phyloP scores from a whole-genome alignment of 1,140 invertebrate genomes.

The Nymphalis io region DNA sequence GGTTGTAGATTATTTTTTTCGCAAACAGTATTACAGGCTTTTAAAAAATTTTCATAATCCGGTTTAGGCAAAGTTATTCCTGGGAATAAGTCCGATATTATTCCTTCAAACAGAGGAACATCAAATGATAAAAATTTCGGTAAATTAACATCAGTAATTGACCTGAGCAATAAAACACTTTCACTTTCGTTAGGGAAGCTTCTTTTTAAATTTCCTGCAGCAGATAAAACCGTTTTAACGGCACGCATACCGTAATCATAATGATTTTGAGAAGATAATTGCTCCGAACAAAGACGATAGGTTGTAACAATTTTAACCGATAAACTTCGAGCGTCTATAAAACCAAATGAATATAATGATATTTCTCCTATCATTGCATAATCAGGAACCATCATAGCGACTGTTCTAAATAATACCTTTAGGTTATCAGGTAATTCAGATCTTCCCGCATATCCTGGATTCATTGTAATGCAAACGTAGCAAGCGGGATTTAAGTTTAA shows the following conservation, averaged over 20 bases:
- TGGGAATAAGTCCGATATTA: conserved; percentile 95
- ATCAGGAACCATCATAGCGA: conserved; percentile 97
- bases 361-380: conserved; percentile 96
- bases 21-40: conserved; percentile 81
- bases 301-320: conserved; percentile 95
- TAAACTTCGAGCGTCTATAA: conserved; percentile 92
- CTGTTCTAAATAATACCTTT: conserved; percentile 93
- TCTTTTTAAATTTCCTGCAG: conserved; percentile 93
- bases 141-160: conserved; percentile 95
- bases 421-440: conserved; percentile 92
- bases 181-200: conserved; percentile 91
- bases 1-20: conserved; percentile 88
- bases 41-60: conserved; percentile 86
- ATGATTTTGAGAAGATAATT: conserved; percentile 95
- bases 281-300: conserved; percentile 95
- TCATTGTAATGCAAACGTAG: conserved; percentile 95
- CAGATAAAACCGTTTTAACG: conserved; percentile 86
- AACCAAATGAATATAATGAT: conserved; percentile 95
- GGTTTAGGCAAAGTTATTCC: conserved; percentile 87
- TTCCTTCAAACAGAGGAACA: conserved; percentile 94
- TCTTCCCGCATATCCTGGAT: conserved; percentile 94
- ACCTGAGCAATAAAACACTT: conserved; percentile 88
- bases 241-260: conserved; percentile 96
- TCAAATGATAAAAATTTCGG: conserved; percentile 95
- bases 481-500: conserved; percentile 92